Evolutionary conservation across 1,140 invertebrate species (phyloP), one percentile per base, ranked within the genome.

Genomic region (Manduca sexta): DNA sequence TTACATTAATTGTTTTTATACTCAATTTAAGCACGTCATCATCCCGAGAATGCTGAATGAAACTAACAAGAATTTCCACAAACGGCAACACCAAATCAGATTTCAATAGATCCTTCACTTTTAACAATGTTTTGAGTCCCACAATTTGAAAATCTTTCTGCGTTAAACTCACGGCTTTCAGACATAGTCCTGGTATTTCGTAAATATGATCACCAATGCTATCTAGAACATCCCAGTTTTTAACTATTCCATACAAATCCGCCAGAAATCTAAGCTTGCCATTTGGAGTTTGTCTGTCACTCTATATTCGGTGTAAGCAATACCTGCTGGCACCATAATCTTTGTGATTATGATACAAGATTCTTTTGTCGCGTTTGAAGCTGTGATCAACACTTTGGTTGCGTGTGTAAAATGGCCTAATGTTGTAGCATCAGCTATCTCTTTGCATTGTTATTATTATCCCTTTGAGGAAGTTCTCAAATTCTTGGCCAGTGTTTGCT

Each of bases 321-420:
- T 33, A 12, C 66, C 56, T 2, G 79, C 53, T 67, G 89, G 68
- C 35, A 90, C 71, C 66, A 90, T 84, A 26, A 73, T 64, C 53
- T 81, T 82, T 12, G 86, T 74, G 26, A 91, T 66, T 48, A 87
- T 69, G 39, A 75, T 51, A 52, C 88, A 89, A 14, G 87, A 84
- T 62, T 83, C 67, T 62, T 80, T 72, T n/a, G 86, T 87, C 12
- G 88, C 82, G 57, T 83, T 86, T 12, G 89, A 88, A 31, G 87
- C 76, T 26, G 85, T 83, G 48, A 90, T 62, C 30, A 91, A 69
- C 14, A 91, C 66, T 75, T 85, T 86, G 38, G 84, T 61, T 2
- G 85, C 75, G 43, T 88, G 73, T 53, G 78, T 74, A 60, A 88
- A 90, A 16, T 89, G 69, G 14, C 83, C 65, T 40, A 84, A 75